These are phyloP conservation scores for Philereme vetulata DNA, from an alignment of 2,888 invertebrate genomes.

Conservation along the genomic window DNA sequence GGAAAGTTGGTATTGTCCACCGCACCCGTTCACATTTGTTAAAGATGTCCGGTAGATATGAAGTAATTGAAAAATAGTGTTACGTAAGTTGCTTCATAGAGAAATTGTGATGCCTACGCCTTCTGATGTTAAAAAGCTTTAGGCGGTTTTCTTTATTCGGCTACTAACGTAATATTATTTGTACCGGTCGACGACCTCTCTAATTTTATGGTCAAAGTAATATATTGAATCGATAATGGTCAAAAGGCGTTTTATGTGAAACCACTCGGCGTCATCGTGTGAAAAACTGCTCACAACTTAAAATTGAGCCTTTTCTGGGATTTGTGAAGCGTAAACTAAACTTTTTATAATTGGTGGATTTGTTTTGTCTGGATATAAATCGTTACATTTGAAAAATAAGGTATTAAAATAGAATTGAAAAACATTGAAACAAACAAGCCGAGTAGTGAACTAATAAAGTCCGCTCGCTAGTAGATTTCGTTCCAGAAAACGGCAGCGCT, in stretches of 20 bases:
- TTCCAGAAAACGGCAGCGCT: background rate
- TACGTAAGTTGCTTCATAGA: constrained; percentile 68
- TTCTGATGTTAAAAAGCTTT: constrained; percentile 66
- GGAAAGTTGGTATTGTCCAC: constrained; percentile 64
- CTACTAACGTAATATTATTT: constrained; percentile 58
- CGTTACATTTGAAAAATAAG: too few species aligned
- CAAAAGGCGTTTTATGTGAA: constrained; percentile 70
- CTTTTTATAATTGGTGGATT: background rate
- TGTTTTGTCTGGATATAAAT: background rate
- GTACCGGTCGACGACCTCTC: constrained; percentile 65
- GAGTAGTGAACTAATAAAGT: too few species aligned
- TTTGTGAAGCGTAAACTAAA: constrained; percentile 3
- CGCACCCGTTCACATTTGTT: constrained; percentile 59
- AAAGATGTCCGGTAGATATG: constrained; percentile 60
- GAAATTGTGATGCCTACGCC: constrained; percentile 70
- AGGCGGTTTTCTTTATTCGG: constrained; percentile 74
- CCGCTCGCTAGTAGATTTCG: background rate
- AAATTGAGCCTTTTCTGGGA: constrained; percentile 1
- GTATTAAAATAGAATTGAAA: too few species aligned
- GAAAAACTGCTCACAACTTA: constrained; percentile 54
- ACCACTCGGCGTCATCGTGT: constrained; percentile 64
- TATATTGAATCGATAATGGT: constrained; percentile 74
- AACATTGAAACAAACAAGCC: too few species aligned
- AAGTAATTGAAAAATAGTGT: constrained; percentile 69
- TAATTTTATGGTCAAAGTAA: constrained; percentile 70